Conservation (phyloP, 1,140 invertebrate genomes). For the Spodoptera litura region DNA sequence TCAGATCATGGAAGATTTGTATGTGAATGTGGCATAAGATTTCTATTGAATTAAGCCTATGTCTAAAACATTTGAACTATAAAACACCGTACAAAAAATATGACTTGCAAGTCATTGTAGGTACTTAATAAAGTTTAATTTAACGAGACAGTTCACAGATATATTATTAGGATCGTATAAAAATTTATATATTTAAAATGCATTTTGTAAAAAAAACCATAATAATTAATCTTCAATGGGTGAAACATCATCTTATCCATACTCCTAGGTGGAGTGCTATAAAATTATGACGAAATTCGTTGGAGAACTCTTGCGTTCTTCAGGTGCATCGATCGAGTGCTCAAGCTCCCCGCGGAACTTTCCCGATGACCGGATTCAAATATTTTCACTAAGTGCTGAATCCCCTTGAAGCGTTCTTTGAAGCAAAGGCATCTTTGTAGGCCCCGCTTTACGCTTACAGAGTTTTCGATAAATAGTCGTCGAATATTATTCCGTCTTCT, state of each 20-base stretch:
- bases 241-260: slow-evolving; percentile 11
- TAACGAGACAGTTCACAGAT: no score
- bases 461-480: slow-evolving; percentile 53
- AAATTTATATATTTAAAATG: no score
- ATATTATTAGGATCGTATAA: no score
- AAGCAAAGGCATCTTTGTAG: slow-evolving; percentile 59
- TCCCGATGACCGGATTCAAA: slow-evolving; percentile 72
- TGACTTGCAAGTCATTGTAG: no score
- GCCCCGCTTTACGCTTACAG: slow-evolving; percentile 54
- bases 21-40: no score
- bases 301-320: slow-evolving; percentile 58
- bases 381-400: slow-evolving; percentile 75
- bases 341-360: slow-evolving; percentile 57
- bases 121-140: no score
- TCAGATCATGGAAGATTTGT: no score
- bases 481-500: background rate
- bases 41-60: no score
- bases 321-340: slow-evolving; percentile 65
- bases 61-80: no score
- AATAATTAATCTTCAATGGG: no score
- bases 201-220: no score
- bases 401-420: slow-evolving; percentile 64
- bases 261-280: slow-evolving; percentile 4
- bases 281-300: slow-evolving; percentile 67
- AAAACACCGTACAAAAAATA: no score